Evolutionary conservation across 1,140 invertebrate species (phyloP).

Genomic region (Sycophila sp.): DNA sequence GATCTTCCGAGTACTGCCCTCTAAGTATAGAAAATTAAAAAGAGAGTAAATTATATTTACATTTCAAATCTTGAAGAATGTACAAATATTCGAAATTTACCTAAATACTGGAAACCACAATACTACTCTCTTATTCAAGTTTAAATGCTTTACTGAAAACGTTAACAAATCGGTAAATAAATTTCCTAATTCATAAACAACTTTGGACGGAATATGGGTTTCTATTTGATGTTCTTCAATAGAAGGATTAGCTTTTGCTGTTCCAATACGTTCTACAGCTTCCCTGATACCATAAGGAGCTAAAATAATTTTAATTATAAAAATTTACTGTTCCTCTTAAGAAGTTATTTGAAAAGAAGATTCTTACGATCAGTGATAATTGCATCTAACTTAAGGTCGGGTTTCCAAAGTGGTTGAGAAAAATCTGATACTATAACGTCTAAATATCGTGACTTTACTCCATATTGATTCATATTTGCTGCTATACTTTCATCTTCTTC

Average conservation of each 20-base stretch:
- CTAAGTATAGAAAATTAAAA: constrained; percentile 66
- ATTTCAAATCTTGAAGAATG: too few relatives aligned
- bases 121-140: constrained; percentile 80
- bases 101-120: constrained; percentile 92
- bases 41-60: too few relatives aligned
- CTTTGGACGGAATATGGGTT: constrained; percentile 85
- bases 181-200: constrained; percentile 83
- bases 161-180: constrained; percentile 85
- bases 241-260: constrained; percentile 70
- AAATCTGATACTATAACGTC: constrained; percentile 93
- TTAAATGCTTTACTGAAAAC: constrained; percentile 83
- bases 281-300: constrained; percentile 97
- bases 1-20: constrained; percentile 77
- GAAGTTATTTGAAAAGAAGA: constrained; percentile 6
- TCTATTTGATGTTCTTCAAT: constrained; percentile 71
- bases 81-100: constrained; percentile 59
- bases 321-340: constrained; percentile 43
- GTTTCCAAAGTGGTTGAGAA: constrained; percentile 82
- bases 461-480: constrained; percentile 89
- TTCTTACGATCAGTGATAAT: constrained; percentile 95
- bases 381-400: constrained; percentile 78
- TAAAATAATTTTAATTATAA: constrained; percentile 55
- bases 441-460: constrained; percentile 77
- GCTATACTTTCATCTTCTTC: constrained; percentile 86
- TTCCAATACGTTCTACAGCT: constrained; percentile 85